Percentiles rank a stretch among this genome's conserved stretches.
These are phyloP conservation scores for Caenorhabditis doughertyi DNA, from an alignment of 2,888 invertebrate genomes.

Conservation along the genomic window DNA sequence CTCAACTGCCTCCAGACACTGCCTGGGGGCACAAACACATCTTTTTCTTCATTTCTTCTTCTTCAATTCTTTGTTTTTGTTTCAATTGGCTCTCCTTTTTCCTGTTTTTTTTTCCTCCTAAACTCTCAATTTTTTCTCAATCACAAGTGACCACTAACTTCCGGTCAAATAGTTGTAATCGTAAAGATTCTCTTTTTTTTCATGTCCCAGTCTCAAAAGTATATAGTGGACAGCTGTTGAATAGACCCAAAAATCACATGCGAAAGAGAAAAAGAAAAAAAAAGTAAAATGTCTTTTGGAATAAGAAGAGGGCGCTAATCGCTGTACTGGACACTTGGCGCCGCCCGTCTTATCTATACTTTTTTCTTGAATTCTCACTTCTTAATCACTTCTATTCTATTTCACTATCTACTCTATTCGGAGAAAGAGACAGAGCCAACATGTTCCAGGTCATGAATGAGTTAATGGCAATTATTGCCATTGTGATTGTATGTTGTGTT, in stretches of 20 bases:
- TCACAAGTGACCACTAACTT: constrained; percentile 21
- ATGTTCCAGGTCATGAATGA: constrained; percentile 76
- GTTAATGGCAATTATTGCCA: constrained; percentile 78
- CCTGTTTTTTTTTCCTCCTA: background rate
- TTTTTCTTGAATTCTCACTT: background rate
- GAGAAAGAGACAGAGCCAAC: no score
- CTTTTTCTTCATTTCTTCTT: constrained; percentile 4
- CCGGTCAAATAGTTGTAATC: constrained; percentile 47
- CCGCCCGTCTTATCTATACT: constrained; percentile 39
- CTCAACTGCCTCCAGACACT: constrained; percentile 15
- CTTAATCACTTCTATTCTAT: background rate
- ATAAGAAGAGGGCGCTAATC: constrained; percentile 27
- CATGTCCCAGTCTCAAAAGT: background rate
- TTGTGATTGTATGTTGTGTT: constrained; percentile 79
- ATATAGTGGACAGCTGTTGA: constrained; percentile 41
- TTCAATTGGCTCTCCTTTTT: background rate
- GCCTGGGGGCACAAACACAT: background rate
- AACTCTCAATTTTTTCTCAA: constrained; percentile 2
- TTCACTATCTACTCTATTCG: background rate
- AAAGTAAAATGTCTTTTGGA: background rate
- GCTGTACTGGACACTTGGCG: constrained; percentile 57
- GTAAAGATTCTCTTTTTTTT: constrained; percentile 9
- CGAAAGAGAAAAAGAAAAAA: background rate
- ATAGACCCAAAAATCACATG: constrained; percentile 28
- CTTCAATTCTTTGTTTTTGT: constrained; percentile 3